These are phyloP conservation scores for Craterocephalus amniculus DNA, from an alignment of 2,797 vertebrate species.

Conservation along the genomic window DNA sequence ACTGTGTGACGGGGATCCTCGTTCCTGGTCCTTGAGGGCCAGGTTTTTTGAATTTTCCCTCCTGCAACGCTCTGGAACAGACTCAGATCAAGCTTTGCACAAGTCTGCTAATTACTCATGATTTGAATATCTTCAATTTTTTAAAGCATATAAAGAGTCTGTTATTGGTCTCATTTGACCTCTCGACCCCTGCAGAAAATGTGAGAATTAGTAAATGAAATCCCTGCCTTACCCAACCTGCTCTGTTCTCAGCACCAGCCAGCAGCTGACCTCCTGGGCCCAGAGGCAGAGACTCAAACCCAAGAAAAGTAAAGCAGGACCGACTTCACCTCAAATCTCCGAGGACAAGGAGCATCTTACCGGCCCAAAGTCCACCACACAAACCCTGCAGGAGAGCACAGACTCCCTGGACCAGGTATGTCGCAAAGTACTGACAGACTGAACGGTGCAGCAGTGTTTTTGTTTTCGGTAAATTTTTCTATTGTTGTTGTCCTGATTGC, in stretches of 20 bases:
- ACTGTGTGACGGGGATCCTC: too few species aligned
- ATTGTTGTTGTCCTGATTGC: conserved; percentile 12
- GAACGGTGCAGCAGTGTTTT: conserved; percentile 3
- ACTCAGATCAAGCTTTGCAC: too few species aligned
- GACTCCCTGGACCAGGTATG: conserved; percentile 72
- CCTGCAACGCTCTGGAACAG: too few species aligned
- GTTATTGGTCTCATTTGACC: too few species aligned
- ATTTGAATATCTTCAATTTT: too few species aligned
- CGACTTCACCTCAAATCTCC: conserved; percentile 25
- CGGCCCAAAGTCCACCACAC: conserved; percentile 42
- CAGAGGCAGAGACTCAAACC: conserved; percentile 88
- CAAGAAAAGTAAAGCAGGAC: conserved; percentile 77
- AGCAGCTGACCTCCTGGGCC: conserved; percentile 93
- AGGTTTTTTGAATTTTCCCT: too few species aligned
- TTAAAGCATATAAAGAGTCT: too few species aligned
- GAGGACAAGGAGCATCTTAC: conserved; percentile 48
- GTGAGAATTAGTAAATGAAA: too few species aligned
- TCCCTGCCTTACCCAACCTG: not conserved
- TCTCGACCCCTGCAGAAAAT: too few species aligned
- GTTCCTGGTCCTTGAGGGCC: too few species aligned
- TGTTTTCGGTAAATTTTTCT: conserved; percentile 4
- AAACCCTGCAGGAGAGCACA: conserved; percentile 36
- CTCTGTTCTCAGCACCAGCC: conserved; percentile 71
- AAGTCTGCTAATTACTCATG: too few species aligned
- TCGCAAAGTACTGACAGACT: not conserved